phyloP scores from a whole-genome alignment of 2,113 vertebrate genomes.

The Danionella cerebrum region DNA sequence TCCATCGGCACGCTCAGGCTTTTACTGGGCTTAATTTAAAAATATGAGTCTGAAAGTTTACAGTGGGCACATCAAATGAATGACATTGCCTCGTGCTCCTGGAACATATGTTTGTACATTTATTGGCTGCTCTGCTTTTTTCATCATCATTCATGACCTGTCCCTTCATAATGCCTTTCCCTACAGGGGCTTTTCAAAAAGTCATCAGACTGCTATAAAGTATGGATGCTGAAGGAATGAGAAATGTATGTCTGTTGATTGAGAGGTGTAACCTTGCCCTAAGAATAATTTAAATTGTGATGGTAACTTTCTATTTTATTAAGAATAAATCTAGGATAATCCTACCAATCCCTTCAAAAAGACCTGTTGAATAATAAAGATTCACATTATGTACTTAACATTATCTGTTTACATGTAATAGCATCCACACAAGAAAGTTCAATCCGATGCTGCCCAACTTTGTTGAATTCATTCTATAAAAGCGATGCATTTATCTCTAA shows the following conservation, averaged over 20 bases:
- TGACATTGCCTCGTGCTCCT: background rate
- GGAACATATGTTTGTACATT: conserved; percentile 26
- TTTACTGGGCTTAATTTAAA: background rate
- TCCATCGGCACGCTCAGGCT: background rate
- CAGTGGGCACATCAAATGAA: background rate
- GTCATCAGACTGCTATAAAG: conserved; percentile 13
- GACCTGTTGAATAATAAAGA: too few relatives aligned
- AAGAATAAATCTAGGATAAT: too few relatives aligned
- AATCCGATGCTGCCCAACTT: too few relatives aligned
- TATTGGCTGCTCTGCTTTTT: conserved; percentile 12
- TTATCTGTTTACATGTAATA: too few relatives aligned
- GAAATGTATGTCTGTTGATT: background rate
- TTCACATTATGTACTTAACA: too few relatives aligned
- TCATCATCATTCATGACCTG: conserved; percentile 10
- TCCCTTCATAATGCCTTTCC: conserved; percentile 26
- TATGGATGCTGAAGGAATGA: conserved; percentile 13
- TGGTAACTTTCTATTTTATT: conserved; percentile 19
- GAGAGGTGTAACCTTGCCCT: background rate
- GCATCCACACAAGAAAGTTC: too few relatives aligned
- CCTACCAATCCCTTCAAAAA: too few relatives aligned
- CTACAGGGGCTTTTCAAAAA: conserved; percentile 6
- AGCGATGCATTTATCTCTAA: too few relatives aligned
- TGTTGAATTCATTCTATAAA: too few relatives aligned
- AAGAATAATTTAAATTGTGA: conserved; percentile 1
- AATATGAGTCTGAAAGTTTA: background rate